Percentiles rank a stretch among this genome's conserved stretches.
Conservation (phyloP, 92 coral and sea anemone genomes). For the Paragorgia papillata region DNA sequence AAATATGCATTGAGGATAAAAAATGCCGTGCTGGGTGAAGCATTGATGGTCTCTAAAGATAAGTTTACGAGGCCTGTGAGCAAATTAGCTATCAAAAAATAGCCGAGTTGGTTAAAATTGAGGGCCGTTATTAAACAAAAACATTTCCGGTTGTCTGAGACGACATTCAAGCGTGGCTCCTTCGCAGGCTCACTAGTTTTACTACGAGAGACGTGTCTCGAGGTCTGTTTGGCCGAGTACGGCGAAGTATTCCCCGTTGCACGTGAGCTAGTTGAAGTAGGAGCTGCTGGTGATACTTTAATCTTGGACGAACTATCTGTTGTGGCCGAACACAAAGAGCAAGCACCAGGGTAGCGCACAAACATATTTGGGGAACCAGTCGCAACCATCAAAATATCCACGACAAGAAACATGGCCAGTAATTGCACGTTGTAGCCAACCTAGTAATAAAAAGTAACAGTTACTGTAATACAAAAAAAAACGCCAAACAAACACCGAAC, state of each 20-base stretch:
- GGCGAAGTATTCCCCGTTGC: background rate
- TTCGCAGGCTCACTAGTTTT: no score
- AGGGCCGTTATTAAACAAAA: constrained; percentile 78
- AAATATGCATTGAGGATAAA: constrained; percentile 64
- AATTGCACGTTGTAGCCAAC: constrained; percentile 84
- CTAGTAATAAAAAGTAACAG: constrained; percentile 46
- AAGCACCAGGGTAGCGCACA: constrained; percentile 35
- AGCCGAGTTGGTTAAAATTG: constrained; percentile 78
- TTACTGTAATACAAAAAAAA: background rate
- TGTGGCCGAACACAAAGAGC: constrained; percentile 18
- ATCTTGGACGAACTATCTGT: background rate
- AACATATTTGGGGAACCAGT: constrained; percentile 30
- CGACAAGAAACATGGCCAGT: constrained; percentile 71
- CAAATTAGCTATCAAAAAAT: constrained; percentile 80
- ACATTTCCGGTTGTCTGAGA: background rate
- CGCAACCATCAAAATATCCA: constrained; percentile 66
- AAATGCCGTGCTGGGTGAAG: constrained; percentile 65
- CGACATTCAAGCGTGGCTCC: background rate
- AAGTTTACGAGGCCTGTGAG: constrained; percentile 84
- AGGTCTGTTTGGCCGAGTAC: background rate
- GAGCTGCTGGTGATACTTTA: background rate
- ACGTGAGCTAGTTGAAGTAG: no score
- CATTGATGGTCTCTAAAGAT: constrained; percentile 70
- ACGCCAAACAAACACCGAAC: background rate
- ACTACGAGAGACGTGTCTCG: no score